Conservation (phyloP, 2,888 invertebrate genomes). For the Hetaerina titia region DNA sequence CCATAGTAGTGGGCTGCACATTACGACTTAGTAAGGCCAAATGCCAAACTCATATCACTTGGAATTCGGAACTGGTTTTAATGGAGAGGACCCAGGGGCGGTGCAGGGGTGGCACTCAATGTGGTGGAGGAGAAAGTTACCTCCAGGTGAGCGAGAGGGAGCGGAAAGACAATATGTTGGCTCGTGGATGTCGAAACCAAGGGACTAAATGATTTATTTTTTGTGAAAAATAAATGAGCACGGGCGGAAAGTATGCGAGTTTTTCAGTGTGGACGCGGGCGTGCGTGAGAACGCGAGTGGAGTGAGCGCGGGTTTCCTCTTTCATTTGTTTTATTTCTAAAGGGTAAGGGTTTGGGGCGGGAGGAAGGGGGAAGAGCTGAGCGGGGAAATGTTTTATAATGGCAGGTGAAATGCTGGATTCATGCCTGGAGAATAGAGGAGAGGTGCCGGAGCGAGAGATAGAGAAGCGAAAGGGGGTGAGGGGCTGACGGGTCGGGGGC, state of each 20-base stretch:
- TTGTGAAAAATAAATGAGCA: not conserved
- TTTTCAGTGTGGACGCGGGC: not conserved
- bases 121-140: not conserved
- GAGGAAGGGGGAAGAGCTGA: not conserved
- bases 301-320: not conserved
- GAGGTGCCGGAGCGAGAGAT: too few species aligned
- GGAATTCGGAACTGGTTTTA: not conserved
- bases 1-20: constrained; percentile 19
- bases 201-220: not conserved
- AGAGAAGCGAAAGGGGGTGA: not conserved
- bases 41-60: not conserved
- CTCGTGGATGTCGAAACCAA: not conserved
- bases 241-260: not conserved
- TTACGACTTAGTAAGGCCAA: not conserved
- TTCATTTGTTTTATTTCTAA: not conserved
- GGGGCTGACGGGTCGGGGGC: not conserved
- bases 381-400: not conserved
- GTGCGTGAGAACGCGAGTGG: not conserved
- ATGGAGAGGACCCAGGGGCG: not conserved
- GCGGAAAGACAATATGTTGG: not conserved
- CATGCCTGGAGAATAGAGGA: not conserved
- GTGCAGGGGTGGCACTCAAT: not conserved
- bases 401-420: not conserved
- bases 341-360: not conserved
- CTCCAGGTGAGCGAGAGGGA: not conserved